Percentiles rank a stretch among this genome's conserved stretches.
phyloP scores from a whole-genome alignment of 2,113 vertebrate species.

The Phrynosoma blainvillii region DNA sequence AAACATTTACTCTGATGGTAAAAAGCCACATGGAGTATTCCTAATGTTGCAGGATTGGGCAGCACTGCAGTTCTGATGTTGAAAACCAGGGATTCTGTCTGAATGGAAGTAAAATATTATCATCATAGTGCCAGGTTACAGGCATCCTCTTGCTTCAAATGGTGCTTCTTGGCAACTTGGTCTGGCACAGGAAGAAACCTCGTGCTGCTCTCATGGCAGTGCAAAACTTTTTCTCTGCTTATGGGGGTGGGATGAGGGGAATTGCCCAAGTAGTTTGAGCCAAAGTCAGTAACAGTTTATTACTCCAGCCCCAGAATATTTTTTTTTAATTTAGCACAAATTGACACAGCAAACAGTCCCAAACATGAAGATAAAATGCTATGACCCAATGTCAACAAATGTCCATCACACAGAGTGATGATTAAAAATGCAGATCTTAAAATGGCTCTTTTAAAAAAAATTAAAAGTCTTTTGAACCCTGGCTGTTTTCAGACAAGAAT shows the following conservation, averaged over 20 bases:
- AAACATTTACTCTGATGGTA: not conserved
- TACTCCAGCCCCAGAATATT: constrained; percentile 22
- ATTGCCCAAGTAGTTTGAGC: constrained; percentile 32
- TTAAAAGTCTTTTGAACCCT: constrained; percentile 33
- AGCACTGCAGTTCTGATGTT: not conserved
- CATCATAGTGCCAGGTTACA: not conserved
- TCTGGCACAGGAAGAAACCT: not conserved
- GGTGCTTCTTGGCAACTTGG: not conserved
- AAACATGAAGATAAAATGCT: constrained; percentile 55
- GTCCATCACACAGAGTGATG: constrained; percentile 34
- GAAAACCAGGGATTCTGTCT: not conserved
- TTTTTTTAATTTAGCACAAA: constrained; percentile 40
- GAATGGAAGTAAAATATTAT: not conserved
- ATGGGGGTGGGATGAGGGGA: not conserved
- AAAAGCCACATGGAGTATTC: constrained; percentile 7
- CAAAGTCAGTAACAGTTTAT: constrained; percentile 25
- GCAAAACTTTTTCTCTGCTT: constrained; percentile 6
- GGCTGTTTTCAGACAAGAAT: not conserved
- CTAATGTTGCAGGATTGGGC: not conserved
- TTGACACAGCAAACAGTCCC: constrained; percentile 54
- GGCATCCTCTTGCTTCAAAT: not conserved
- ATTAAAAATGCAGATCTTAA: constrained; percentile 34
- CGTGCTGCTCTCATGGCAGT: not conserved
- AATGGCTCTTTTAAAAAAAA: constrained; percentile 9
- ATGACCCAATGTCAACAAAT: constrained; percentile 56